A percentile compares a stretch with the other conserved stretches of the same genome.
Conservation (phyloP, 2,113 vertebrate species). For the Dicerorhinus sumatrensis region DNA sequence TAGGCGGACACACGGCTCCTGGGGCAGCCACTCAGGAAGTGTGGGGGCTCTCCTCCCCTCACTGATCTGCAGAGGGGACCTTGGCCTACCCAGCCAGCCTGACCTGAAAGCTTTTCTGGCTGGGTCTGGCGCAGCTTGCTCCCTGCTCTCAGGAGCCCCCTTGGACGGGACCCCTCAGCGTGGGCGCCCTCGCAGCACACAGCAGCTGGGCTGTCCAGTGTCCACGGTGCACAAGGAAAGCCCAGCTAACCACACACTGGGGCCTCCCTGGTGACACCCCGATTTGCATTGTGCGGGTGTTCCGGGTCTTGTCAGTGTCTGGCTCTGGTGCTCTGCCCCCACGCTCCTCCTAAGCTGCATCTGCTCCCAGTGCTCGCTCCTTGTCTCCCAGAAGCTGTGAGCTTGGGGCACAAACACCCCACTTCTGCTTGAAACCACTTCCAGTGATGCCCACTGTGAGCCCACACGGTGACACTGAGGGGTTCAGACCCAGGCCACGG, state of each 20-base stretch:
- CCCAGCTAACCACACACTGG: neutral
- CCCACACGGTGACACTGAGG: neutral
- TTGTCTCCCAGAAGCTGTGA: neutral
- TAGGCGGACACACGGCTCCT: neutral
- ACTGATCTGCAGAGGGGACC: neutral
- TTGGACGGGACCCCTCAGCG: neutral
- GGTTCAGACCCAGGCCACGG: neutral
- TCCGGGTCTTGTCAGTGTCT: neutral
- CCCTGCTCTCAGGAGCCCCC: neutral
- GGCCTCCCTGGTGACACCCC: neutral
- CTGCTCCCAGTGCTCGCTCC: neutral
- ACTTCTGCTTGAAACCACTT: neutral
- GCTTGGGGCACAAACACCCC: neutral
- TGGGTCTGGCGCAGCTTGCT: neutral
- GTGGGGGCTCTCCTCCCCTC: neutral
- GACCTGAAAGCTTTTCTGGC: fast-evolving
- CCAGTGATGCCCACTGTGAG: neutral
- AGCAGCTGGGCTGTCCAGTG: neutral
- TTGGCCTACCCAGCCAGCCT: neutral
- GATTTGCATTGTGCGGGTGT: too few relatives aligned
- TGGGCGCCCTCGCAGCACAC: neutral
- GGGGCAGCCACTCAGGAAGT: neutral
- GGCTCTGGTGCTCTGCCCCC: neutral
- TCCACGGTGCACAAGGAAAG: neutral
- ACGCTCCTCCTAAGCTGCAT: fast-evolving